Evolutionary conservation across 2,888 invertebrate species (phyloP).

Genomic region (Chirona hameri): DNA sequence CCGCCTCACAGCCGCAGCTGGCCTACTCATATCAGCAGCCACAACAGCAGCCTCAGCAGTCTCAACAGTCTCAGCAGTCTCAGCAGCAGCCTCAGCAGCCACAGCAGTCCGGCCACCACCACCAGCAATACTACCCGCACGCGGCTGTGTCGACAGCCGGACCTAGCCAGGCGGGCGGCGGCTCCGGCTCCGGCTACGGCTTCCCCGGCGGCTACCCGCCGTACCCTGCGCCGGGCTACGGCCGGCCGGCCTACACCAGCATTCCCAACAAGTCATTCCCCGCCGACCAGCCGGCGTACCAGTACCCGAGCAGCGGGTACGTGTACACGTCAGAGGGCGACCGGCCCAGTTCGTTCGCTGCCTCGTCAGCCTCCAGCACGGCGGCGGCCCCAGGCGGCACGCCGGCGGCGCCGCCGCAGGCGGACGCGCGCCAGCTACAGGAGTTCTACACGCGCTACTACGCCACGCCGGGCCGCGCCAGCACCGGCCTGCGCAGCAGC

Average conservation of each 20-base stretch:
- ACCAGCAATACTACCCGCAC: not conserved
- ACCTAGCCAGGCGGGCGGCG: not conserved
- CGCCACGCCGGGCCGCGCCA: constrained; percentile 31
- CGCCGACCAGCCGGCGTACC: not conserved
- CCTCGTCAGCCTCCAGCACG: not conserved
- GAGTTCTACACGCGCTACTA: constrained; percentile 30
- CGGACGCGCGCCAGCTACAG: constrained; percentile 25
- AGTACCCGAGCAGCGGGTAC: not conserved
- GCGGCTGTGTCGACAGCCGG: not conserved
- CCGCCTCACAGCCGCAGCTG: not conserved
- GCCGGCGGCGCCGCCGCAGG: not conserved
- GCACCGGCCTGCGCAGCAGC: constrained; percentile 33
- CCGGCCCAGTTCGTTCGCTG: not conserved
- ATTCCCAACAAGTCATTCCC: not conserved
- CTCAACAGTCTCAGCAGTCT: too few relatives aligned
- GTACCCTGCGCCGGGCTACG: not conserved
- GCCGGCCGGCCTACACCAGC: not conserved
- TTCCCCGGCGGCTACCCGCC: not conserved
- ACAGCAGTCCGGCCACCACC: not conserved
- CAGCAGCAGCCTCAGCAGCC: too few relatives aligned
- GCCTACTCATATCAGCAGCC: constrained; percentile 1
- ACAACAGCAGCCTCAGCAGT: too few relatives aligned
- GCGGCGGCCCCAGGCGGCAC: not conserved
- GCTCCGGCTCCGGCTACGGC: not conserved
- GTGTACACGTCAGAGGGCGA: not conserved